Percentiles rank a stretch among this genome's conserved stretches.
Evolutionary conservation across 2,113 vertebrate species (phyloP).

Genomic region (Caloenas nicobarica): DNA sequence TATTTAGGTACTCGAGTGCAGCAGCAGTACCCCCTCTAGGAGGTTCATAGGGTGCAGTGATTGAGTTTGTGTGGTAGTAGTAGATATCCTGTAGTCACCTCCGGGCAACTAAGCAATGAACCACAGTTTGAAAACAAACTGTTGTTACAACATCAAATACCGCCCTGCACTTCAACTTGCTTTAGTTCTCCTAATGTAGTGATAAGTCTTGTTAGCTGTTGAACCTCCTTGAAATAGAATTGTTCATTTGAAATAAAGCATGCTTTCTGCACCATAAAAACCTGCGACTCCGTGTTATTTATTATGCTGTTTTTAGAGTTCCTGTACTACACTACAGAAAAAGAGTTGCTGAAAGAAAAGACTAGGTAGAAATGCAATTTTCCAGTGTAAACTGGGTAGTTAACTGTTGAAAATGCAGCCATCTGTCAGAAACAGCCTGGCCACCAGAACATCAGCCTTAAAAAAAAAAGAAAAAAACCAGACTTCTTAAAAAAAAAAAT

Average conservation of each 20-base stretch:
- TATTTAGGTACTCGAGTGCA: slow-evolving; percentile 82
- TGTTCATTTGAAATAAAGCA: slow-evolving; percentile 96
- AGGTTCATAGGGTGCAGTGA: slow-evolving; percentile 86
- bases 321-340: background rate
- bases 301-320: background rate
- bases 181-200: slow-evolving; percentile 83
- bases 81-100: slow-evolving; percentile 76
- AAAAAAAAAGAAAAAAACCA: background rate
- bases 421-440: background rate
- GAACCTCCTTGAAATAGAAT: slow-evolving; percentile 90
- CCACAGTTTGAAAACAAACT: slow-evolving; percentile 80
- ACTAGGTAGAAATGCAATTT: background rate
- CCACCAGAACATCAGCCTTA: background rate
- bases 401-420: background rate
- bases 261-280: slow-evolving; percentile 90
- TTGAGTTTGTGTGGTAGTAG: slow-evolving; percentile 87
- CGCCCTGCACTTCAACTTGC: slow-evolving; percentile 79
- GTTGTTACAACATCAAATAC: slow-evolving; percentile 72
- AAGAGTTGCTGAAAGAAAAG: background rate
- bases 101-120: slow-evolving; percentile 77
- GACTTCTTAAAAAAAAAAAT: background rate
- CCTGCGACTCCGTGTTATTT: slow-evolving; percentile 17
- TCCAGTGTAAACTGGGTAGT: background rate
- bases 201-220: slow-evolving; percentile 77
- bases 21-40: slow-evolving; percentile 86